Conservation (phyloP, 2,888 invertebrate genomes). For the Romanomermis culicivorax region DNA sequence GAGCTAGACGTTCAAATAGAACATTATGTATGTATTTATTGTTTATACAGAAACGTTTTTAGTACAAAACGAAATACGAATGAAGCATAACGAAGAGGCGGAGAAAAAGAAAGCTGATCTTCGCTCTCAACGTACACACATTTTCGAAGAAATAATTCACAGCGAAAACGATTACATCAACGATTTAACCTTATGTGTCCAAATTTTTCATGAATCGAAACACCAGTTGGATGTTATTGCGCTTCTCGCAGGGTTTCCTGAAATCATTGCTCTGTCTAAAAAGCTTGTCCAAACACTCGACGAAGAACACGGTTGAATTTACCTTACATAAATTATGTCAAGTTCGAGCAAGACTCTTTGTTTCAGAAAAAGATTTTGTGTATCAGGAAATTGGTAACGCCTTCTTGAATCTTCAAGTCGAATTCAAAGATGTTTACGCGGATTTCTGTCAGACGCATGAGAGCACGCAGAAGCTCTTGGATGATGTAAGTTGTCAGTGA, state of each 20-base stretch:
- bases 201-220: not conserved
- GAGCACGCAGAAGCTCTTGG: not conserved
- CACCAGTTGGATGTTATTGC: not conserved
- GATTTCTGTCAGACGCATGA: not conserved
- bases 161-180: constrained; percentile 3
- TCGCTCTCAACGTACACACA: not conserved
- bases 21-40: no score
- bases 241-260: not conserved
- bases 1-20: no score
- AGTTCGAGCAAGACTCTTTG: not conserved
- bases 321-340: not conserved
- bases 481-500: no score
- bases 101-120: not conserved
- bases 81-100: no score
- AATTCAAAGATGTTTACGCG: constrained; percentile 1
- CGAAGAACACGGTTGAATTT: not conserved
- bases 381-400: constrained; percentile 7
- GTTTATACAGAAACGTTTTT: not conserved
- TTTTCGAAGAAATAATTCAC: constrained; percentile 5
- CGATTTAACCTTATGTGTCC: constrained; percentile 2
- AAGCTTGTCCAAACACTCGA: not conserved
- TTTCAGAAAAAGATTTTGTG: constrained; percentile 7
- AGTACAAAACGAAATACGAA: constrained; percentile 2
- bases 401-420: constrained; percentile 1
- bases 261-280: not conserved